Conservation (phyloP, 2,113 vertebrate species). For the Lynx canadensis region DNA sequence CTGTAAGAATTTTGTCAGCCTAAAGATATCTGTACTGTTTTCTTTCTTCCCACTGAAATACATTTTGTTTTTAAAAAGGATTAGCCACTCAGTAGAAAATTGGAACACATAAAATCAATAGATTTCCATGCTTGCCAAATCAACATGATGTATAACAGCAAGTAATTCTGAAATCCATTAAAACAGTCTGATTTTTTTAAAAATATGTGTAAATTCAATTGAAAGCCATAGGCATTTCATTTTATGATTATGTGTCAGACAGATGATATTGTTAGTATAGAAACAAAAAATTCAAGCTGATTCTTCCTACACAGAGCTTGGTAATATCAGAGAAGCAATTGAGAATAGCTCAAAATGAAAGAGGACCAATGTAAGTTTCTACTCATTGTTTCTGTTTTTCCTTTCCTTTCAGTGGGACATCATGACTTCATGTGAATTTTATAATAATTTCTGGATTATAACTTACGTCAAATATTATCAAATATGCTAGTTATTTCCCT, state of each 20-base stretch:
- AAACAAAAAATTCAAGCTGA: background rate
- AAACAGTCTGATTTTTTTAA: conserved; percentile 22
- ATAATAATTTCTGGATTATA: conserved; percentile 34
- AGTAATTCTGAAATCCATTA: conserved; percentile 58
- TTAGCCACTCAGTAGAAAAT: conserved; percentile 57
- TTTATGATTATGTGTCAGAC: background rate
- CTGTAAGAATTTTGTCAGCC: background rate
- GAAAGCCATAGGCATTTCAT: conserved; percentile 23
- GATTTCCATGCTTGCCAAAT: conserved; percentile 45
- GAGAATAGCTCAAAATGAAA: background rate
- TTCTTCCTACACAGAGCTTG: background rate
- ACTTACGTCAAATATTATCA: background rate
- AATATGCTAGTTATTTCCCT: background rate
- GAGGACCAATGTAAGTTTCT: background rate
- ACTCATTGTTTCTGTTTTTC: background rate
- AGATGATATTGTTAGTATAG: background rate
- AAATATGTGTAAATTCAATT: conserved; percentile 47
- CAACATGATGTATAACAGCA: conserved; percentile 65
- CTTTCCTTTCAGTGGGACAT: background rate
- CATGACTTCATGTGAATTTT: background rate
- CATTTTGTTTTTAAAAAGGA: conserved; percentile 65
- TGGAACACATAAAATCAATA: conserved; percentile 67
- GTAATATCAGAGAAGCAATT: background rate
- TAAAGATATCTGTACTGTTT: conserved; percentile 35
- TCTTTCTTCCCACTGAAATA: conserved; percentile 49